Base-by-base conservation (phyloP, 2,888 invertebrate genomes). In the Melitaea athalia region DNA sequence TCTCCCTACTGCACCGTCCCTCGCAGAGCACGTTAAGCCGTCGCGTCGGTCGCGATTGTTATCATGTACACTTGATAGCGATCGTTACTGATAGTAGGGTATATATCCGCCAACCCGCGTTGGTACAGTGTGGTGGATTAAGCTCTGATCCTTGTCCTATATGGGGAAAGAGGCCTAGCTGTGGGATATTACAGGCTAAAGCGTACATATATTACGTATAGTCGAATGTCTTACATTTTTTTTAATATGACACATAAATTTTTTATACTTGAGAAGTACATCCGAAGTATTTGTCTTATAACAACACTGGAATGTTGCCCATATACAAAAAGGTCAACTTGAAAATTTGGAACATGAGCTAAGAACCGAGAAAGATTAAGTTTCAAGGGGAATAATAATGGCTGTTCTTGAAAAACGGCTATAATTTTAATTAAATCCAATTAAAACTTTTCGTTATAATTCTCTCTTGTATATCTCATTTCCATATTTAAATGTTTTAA, bases 341-440 rank as follows among this genome's bases (percentile, higher is more conserved):
- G 66, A 67, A 67, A 62, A 62, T 67, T 62, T 57, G 38, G 55
- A 42, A 45, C 55, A 67, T 67, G 61, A 57, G 57, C 42, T 61
- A 67, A 67, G 59, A 62, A 66, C 38, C 42, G 14, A 42, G 66
- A 61, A 62, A 47, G 14, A 42, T 61, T 67, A 67, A 62, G 38
- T 62, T 67, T 62, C 53, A 61, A 67, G 66, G 55, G 61, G 61
- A 67, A 62, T 57, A 67, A 62, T 67, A 55, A 67, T 67, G 49
- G 66, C 31, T 55, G 66, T 61, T 55, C 47, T 55, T 67, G 61
- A 67, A 55, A 62, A 67, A 67, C 66, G 66, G 55, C 62, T 60
- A 61, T 55, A 67, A 53, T 67, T 67, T 67, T 67, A 67, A 67
- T 67, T 62, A 62, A 67, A 67, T 38, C 38, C 66, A 52, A 53